Evolutionary conservation across 1,140 invertebrate genomes (phyloP), one percentile per base, ranked within the genome.

Genomic region (Penaeus chinensis): DNA sequence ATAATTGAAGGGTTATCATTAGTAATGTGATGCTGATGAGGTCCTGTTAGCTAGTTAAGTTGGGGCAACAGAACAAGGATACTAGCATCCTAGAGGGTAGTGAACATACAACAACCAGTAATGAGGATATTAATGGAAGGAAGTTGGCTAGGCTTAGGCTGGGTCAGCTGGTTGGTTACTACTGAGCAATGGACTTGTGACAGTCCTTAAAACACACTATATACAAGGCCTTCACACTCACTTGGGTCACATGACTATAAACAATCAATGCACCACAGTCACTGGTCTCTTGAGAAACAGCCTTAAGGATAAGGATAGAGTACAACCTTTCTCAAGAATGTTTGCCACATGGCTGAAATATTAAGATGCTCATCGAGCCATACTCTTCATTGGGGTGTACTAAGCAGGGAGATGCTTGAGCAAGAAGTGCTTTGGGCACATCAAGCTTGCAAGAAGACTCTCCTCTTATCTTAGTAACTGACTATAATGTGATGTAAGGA

Each of bases 101-200:
- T 27, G 63, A 85, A 85, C 84, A 85, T 79, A 85, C 84, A 85
- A 85, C 77, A 77, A 85, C 74, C 78, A 74, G 83, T 37, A 69
- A 37, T 37, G 61, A 62, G 61, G 20, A 60, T 61, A 62, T 63
- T 62, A 60, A 54, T 62, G 19, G 61, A 61, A 62, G 22, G 22
- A 60, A 32, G 79, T 54, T 82, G 61, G 42, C 71, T 74, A 61
- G 71, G 71, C 69, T 63, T 54, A 62, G 80, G 86, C 74, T 82
- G 86, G 71, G 71, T 74, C 80, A 82, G 86, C 86, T 87, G 86
- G 78, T 66, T 78, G 81, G 61, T 87, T 82, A 87, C 80, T 87
- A 87, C 22, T 87, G 86, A 87, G 86, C 86, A 82, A 82, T 78
- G 80, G 81, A 87, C 86, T 77, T 62, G 47, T 54, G 61, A 87